Evolutionary conservation across 2,797 vertebrate genomes (phyloP).

Genomic region (Chaunax sp.): DNA sequence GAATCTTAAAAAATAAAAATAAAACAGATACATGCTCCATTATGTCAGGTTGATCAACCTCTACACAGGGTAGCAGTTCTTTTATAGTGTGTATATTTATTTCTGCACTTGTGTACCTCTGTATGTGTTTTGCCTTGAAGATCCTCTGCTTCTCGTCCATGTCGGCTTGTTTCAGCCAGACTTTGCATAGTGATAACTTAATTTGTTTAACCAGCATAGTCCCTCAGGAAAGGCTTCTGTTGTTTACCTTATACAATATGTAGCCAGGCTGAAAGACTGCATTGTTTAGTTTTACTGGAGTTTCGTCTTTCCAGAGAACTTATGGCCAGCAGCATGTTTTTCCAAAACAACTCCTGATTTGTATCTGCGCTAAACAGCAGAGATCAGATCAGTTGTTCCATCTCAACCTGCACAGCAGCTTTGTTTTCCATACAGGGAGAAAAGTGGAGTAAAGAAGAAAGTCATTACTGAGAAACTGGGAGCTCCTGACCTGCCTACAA

Average conservation of each 20-base stretch:
- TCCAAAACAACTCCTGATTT: slow-evolving; percentile 44
- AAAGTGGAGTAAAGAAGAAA: slow-evolving; percentile 12
- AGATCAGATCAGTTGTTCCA: slow-evolving; percentile 26
- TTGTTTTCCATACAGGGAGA: slow-evolving; percentile 35
- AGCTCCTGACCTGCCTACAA: slow-evolving; percentile 15
- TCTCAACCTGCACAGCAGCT: slow-evolving; percentile 19
- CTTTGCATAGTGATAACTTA: slow-evolving; percentile 66
- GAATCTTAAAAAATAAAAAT: too few species aligned
- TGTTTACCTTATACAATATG: slow-evolving; percentile 33
- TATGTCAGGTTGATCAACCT: too few species aligned
- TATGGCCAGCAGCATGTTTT: slow-evolving; percentile 9
- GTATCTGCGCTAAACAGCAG: slow-evolving; percentile 35
- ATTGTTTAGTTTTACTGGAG: slow-evolving; percentile 29
- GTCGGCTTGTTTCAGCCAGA: slow-evolving; percentile 7
- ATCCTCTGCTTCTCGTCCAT: slow-evolving; percentile 20
- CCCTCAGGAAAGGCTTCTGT: slow-evolving; percentile 18
- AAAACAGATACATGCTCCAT: too few species aligned
- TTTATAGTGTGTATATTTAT: neutral
- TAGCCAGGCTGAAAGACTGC: slow-evolving; percentile 19
- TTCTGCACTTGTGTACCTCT: slow-evolving; percentile 2
- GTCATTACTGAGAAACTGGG: slow-evolving; percentile 18
- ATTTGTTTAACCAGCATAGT: slow-evolving; percentile 58
- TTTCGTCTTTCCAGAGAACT: slow-evolving; percentile 23
- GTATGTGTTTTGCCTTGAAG: slow-evolving; percentile 37
- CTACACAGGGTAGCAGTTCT: neutral